A percentile compares a stretch with the other conserved stretches of the same genome.
Conservation (phyloP, 2,113 vertebrate genomes). For the Platysteira castanea region DNA sequence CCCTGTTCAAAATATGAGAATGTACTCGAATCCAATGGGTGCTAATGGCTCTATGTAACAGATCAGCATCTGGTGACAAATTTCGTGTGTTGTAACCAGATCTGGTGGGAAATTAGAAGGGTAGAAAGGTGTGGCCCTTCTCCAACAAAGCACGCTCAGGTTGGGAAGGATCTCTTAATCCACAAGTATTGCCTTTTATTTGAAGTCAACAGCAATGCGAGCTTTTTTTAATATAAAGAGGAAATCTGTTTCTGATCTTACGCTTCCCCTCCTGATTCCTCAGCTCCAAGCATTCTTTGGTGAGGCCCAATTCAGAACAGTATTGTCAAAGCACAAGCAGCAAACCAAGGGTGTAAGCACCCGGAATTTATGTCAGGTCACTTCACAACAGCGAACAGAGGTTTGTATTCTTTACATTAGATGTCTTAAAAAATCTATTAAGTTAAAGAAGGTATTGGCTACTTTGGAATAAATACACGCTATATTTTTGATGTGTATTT, state of each 20-base stretch:
- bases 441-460: background rate
- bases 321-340: background rate
- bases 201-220: background rate
- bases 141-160: background rate
- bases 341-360: background rate
- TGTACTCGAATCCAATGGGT: background rate
- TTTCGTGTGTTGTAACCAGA: background rate
- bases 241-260: background rate
- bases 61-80: background rate
- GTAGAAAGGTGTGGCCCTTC: background rate
- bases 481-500: background rate
- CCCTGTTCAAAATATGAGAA: background rate
- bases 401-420: background rate
- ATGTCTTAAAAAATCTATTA: background rate
- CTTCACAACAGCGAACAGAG: background rate
- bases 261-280: background rate
- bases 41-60: background rate
- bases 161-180: background rate
- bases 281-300: background rate
- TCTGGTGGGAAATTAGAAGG: accelerated
- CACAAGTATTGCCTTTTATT: background rate
- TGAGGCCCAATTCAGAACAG: background rate
- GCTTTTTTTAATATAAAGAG: background rate
- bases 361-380: background rate
- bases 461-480: background rate